phyloP scores from a whole-genome alignment of 2,113 vertebrate genomes.

The Syrmaticus mikado region DNA sequence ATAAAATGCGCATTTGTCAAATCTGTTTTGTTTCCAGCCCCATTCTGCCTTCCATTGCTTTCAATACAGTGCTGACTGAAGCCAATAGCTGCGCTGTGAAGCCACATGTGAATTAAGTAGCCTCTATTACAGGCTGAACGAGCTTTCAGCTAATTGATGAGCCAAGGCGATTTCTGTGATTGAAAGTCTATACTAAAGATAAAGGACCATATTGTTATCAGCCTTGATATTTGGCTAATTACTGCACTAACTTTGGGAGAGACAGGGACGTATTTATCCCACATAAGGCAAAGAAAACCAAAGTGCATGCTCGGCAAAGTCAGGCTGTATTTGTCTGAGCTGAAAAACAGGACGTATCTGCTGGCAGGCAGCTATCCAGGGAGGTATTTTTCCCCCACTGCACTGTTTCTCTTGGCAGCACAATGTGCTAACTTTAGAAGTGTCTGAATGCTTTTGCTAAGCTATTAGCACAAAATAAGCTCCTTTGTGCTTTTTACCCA shows the following conservation, averaged over 20 bases:
- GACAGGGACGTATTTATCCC: slow-evolving; percentile 3
- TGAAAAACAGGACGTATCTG: slow-evolving; percentile 70
- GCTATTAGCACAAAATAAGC: slow-evolving; percentile 60
- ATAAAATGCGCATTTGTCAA: not conserved
- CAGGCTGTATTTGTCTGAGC: slow-evolving; percentile 33
- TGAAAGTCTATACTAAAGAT: slow-evolving; percentile 31
- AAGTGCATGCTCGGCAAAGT: slow-evolving; percentile 20
- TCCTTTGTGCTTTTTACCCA: slow-evolving; percentile 52
- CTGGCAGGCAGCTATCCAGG: slow-evolving; percentile 54
- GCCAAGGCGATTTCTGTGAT: slow-evolving; percentile 34
- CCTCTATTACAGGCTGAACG: not conserved
- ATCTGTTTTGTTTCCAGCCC: not conserved
- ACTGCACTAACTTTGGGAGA: not conserved
- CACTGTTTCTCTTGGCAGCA: slow-evolving; percentile 73
- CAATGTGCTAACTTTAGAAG: slow-evolving; percentile 70
- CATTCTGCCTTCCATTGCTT: not conserved
- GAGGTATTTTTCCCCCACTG: slow-evolving; percentile 56
- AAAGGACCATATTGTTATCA: not conserved
- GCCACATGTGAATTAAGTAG: not conserved
- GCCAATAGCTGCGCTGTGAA: not conserved
- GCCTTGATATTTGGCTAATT: slow-evolving; percentile 39
- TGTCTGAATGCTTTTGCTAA: slow-evolving; percentile 63
- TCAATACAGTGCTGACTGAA: not conserved
- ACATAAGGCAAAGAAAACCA: slow-evolving; percentile 49
- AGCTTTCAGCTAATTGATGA: slow-evolving; percentile 41